Conservation (phyloP, 2,113 vertebrate genomes). For the Pteruthius melanotis region DNA sequence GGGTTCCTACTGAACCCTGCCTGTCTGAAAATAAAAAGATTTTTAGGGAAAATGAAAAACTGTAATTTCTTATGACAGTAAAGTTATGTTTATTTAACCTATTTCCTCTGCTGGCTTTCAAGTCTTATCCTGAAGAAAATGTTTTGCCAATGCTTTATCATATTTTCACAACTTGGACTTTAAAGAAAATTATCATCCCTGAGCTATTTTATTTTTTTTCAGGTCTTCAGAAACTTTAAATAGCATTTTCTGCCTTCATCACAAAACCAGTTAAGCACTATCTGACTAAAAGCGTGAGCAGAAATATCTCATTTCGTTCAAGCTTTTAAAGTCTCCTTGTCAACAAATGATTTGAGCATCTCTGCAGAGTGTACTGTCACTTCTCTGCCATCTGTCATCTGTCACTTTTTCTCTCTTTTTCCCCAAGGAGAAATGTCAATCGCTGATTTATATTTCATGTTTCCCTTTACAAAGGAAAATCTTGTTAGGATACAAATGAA, state of each 20-base stretch:
- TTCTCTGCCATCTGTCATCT: slow-evolving; percentile 37
- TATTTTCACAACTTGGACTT: slow-evolving; percentile 37
- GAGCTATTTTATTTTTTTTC: background rate
- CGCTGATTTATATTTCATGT: background rate
- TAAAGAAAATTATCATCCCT: background rate
- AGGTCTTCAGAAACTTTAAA: slow-evolving; percentile 19
- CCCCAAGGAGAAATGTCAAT: slow-evolving; percentile 27
- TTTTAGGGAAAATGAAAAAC: background rate
- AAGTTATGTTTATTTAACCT: slow-evolving; percentile 47
- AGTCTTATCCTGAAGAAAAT: slow-evolving; percentile 19
- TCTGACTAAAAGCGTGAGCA: slow-evolving; percentile 4
- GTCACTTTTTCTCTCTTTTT: background rate
- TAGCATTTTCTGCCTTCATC: slow-evolving; percentile 1
- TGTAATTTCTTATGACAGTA: background rate
- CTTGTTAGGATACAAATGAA: background rate
- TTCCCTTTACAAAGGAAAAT: slow-evolving; percentile 14
- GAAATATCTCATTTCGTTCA: slow-evolving; percentile 20
- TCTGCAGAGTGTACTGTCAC: slow-evolving; percentile 3
- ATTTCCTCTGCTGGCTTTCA: slow-evolving; percentile 20
- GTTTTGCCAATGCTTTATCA: background rate
- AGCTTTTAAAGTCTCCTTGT: slow-evolving; percentile 37
- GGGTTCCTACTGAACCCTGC: background rate
- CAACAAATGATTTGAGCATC: slow-evolving; percentile 36
- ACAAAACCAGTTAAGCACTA: background rate
- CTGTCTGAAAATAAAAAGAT: background rate